Conservation (phyloP, 2,888 invertebrate species). For the Agrotis puta region DNA sequence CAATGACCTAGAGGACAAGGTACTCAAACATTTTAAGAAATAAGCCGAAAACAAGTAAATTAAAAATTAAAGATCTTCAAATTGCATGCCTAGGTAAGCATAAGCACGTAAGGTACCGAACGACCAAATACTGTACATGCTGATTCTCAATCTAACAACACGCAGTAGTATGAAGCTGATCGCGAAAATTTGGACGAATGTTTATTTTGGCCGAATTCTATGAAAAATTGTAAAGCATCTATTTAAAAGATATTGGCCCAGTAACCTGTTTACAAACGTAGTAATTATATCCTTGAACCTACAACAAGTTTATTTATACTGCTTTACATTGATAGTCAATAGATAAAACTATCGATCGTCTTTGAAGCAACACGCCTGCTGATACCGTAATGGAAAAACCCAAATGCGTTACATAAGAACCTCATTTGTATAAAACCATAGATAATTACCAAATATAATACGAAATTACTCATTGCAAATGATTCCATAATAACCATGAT, state of each 20-base stretch:
- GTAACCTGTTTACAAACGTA: conserved; percentile 32
- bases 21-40: conserved; percentile 1
- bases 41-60: neutral
- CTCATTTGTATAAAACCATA: conserved; percentile 7
- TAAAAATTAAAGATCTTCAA: no score
- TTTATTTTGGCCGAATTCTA: neutral
- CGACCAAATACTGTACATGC: neutral
- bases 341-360: conserved; percentile 20
- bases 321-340: neutral
- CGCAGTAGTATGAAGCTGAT: no score
- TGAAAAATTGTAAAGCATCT: neutral
- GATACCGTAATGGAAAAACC: conserved; percentile 38
- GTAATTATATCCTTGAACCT: conserved; percentile 29
- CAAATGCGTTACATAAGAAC: conserved; percentile 36
- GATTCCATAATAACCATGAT: neutral
- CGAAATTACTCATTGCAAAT: neutral
- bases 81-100: no score
- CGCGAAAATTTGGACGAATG: no score
- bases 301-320: neutral
- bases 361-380: conserved; percentile 2
- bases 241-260: conserved; percentile 20
- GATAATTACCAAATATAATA: neutral
- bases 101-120: neutral
- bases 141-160: no score
- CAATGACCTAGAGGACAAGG: conserved; percentile 44